These are phyloP conservation scores for Conus betulinus DNA, from an alignment of 1,140 invertebrate species.

Conservation along the genomic window DNA sequence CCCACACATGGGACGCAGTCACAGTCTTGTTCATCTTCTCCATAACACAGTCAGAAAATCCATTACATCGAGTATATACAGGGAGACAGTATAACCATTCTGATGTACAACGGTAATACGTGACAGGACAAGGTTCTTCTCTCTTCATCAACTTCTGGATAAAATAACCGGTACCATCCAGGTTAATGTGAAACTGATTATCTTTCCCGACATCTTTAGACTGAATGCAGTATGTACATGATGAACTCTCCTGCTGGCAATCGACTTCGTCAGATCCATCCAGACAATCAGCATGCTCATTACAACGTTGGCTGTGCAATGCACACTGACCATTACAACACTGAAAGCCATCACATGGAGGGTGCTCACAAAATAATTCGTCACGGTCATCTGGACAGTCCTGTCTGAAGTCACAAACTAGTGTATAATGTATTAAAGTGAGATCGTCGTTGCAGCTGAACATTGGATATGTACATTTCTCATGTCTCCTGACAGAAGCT, in stretches of 20 bases:
- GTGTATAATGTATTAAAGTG: neutral
- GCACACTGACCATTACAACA: neutral
- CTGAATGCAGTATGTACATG: neutral
- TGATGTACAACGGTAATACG: too few species aligned
- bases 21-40: too few species aligned
- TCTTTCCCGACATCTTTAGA: too few species aligned
- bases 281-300: neutral
- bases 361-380: neutral
- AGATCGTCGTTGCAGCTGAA: neutral
- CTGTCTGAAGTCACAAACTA: neutral
- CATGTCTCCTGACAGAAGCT: neutral
- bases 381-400: neutral
- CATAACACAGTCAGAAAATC: too few species aligned
- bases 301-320: neutral
- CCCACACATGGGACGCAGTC: too few species aligned
- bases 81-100: too few species aligned
- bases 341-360: neutral
- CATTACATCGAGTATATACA: too few species aligned
- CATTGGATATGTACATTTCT: neutral
- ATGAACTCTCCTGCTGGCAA: neutral
- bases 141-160: too few species aligned
- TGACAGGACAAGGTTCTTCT: too few species aligned
- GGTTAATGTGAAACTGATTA: too few species aligned
- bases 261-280: neutral
- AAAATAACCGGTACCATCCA: too few species aligned